Base-by-base conservation (phyloP, 2,797 vertebrate species). In the Oreochromis grahami region DNA sequence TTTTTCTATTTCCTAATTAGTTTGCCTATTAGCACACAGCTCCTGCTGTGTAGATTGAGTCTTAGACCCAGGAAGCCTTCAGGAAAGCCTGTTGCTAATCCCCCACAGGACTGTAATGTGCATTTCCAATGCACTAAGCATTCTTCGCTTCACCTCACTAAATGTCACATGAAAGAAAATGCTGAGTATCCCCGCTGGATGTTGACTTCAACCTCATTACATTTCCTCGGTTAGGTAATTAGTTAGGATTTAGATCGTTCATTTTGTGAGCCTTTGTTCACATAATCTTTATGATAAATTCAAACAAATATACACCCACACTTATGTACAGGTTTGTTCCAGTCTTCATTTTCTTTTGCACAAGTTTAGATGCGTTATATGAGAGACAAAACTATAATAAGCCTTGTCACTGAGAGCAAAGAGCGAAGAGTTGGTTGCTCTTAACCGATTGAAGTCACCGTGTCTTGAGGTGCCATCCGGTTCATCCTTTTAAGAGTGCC, bases 151-250 rank as follows among this genome's bases (percentile, higher is more conserved):
- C 78, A 79, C 74, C 79, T 80, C 52, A 55, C 76, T 84, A 88
- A 91, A 92, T 91, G 87, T 90, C 86, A 85, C 85, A 83, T 17
- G 48, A 11, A 78, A 79, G 72, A 84, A 81, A 79, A 83, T 24
- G 14, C 70, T 14, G 32, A 81, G 38, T 15, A 6, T 84, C 89
- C 77, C 85, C 32, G 82, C 87, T 88, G 86, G 88, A 78, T 56
- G 80, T 85, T 58, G 74, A 86, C 81, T 77, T 82, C 41, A 17
- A 5, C 65, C 53, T 87, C 36, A 81, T 80, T 58, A 56, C 12
- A 26, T 45, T 53, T 74, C 76, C 70, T 45, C 41, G 41, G 56
- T 77, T 53, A 63, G 70, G 77, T 58, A 56, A 14, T 43, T 80
- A 41, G 79, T 50, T 10, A 72, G 17, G 43, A 21, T 21, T 81